Conservation (phyloP, 2,113 vertebrate genomes). For the Tricholaema leucomelas region DNA sequence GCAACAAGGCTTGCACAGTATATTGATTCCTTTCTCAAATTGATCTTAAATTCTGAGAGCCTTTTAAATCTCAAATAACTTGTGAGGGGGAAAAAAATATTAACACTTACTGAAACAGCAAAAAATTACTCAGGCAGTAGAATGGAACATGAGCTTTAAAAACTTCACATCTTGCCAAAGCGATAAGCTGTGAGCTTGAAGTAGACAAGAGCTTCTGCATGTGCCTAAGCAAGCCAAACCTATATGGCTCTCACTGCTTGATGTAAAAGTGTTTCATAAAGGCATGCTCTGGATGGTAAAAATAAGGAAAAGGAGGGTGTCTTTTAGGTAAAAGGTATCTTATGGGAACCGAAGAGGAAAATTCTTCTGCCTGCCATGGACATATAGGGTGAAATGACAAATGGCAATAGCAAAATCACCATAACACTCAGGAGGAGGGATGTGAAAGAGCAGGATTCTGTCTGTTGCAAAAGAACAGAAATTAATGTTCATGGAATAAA, state of each 20-base stretch:
- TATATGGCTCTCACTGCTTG: not conserved
- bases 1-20: not conserved
- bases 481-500: not conserved
- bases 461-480: not conserved
- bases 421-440: not conserved
- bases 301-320: not conserved
- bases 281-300: not conserved
- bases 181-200: not conserved
- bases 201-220: not conserved
- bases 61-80: not conserved
- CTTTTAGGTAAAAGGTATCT: not conserved
- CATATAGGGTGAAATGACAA: not conserved
- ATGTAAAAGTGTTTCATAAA: not conserved
- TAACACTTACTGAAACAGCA: not conserved
- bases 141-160: not conserved
- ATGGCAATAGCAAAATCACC: not conserved
- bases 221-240: not conserved
- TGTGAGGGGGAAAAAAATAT: not conserved
- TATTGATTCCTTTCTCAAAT: not conserved
- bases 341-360: not conserved
- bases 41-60: not conserved
- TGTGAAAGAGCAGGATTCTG: not conserved
- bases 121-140: not conserved
- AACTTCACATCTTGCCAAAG: fast-evolving
- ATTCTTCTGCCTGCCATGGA: not conserved